phyloP scores from a whole-genome alignment of 2,797 vertebrate species.

The Cryptoblepharus egeriae region DNA sequence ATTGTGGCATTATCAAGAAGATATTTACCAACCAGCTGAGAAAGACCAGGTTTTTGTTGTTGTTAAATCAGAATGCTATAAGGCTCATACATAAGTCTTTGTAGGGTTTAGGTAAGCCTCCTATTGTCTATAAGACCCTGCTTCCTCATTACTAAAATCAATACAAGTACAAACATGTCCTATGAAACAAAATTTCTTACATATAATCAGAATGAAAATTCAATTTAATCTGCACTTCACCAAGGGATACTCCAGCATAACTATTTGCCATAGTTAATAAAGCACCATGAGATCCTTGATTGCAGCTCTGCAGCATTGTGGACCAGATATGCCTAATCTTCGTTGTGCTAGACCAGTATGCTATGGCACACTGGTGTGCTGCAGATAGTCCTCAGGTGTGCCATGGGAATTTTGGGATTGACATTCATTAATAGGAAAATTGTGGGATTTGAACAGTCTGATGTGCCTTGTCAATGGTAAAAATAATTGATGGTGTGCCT shows the following conservation, averaged over 20 bases:
- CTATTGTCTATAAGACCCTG: neutral
- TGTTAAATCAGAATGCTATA: conserved; percentile 1
- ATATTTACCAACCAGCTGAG: neutral
- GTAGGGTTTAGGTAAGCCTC: neutral
- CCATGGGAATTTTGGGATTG: too few relatives aligned
- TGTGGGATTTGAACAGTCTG: too few relatives aligned
- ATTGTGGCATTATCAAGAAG: conserved; percentile 19
- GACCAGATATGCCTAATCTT: neutral
- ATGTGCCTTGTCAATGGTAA: too few relatives aligned
- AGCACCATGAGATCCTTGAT: neutral
- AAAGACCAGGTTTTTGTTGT: conserved; percentile 5
- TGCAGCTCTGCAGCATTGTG: neutral
- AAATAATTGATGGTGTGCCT: too few relatives aligned
- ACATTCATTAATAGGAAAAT: too few relatives aligned
- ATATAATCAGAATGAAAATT: neutral
- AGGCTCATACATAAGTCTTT: neutral
- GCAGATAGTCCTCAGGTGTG: too few relatives aligned
- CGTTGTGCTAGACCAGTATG: neutral
- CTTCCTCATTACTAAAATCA: conserved; percentile 31
- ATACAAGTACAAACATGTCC: neutral
- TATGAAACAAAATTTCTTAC: conserved; percentile 22
- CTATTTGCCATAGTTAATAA: neutral
- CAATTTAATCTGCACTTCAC: neutral
- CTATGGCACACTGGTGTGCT: too few relatives aligned
- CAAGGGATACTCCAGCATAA: neutral